These are phyloP conservation scores for Lithobates pipiens DNA, from an alignment of 2,797 vertebrate species.

Conservation along the genomic window DNA sequence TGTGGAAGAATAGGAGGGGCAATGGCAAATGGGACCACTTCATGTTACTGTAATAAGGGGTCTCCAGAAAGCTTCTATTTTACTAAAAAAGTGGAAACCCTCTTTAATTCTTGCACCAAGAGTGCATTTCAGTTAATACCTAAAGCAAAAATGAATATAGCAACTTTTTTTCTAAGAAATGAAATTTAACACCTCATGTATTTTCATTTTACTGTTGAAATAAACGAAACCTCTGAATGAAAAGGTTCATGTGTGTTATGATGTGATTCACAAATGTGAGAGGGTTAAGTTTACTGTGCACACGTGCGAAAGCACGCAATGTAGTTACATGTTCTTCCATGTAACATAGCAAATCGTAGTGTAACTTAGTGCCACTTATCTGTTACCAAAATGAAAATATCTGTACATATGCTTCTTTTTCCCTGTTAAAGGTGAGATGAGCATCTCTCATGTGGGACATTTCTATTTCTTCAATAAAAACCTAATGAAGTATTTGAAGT, in stretches of 20 bases:
- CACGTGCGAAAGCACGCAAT: slow-evolving; percentile 76
- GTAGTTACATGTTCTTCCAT: slow-evolving; percentile 82
- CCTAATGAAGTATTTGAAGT: slow-evolving; percentile 67
- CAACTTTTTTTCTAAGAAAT: slow-evolving; percentile 71
- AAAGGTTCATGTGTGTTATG: slow-evolving; percentile 78
- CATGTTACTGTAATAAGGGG: neutral
- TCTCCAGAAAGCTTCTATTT: neutral
- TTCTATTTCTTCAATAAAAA: slow-evolving; percentile 71
- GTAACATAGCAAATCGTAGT: slow-evolving; percentile 82
- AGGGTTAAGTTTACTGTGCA: slow-evolving; percentile 77
- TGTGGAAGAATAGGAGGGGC: neutral
- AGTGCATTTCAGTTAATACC: slow-evolving; percentile 61
- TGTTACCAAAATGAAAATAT: slow-evolving; percentile 78
- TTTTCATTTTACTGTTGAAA: slow-evolving; percentile 74
- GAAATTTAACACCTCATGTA: slow-evolving; percentile 75
- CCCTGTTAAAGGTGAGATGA: slow-evolving; percentile 69
- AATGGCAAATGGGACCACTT: neutral
- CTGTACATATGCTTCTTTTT: slow-evolving; percentile 72
- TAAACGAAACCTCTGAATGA: slow-evolving; percentile 73
- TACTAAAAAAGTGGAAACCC: neutral
- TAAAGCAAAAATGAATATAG: slow-evolving; percentile 68
- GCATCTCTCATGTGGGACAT: slow-evolving; percentile 67
- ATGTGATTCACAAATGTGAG: slow-evolving; percentile 79
- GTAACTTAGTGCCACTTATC: slow-evolving; percentile 86
- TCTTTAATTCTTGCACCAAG: slow-evolving; percentile 69